Percentiles rank a stretch among this genome's conserved stretches.
phyloP scores from a whole-genome alignment of 2,113 vertebrate genomes.

The Camelus dromedarius region DNA sequence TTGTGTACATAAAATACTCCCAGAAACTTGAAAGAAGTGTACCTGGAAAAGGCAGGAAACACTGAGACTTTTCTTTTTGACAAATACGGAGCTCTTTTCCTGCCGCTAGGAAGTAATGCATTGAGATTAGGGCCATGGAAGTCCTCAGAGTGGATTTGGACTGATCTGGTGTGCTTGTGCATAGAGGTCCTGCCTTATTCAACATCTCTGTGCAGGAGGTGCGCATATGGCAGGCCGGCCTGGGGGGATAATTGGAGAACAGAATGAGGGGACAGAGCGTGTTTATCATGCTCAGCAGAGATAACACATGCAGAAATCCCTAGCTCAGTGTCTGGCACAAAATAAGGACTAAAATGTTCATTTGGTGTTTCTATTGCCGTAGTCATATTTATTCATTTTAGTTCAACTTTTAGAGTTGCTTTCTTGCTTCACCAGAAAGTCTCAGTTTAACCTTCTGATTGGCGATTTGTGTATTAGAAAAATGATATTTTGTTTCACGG shows the following conservation, averaged over 20 bases:
- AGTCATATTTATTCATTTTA: slow-evolving; percentile 69
- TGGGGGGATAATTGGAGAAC: slow-evolving; percentile 65
- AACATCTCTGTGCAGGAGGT: slow-evolving; percentile 42
- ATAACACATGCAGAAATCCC: slow-evolving; percentile 64
- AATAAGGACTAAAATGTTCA: slow-evolving; percentile 69
- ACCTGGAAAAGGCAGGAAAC: slow-evolving; percentile 37
- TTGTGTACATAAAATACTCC: slow-evolving; percentile 21
- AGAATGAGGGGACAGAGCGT: slow-evolving; percentile 59
- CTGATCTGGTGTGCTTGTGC: neutral
- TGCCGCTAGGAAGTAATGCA: neutral
- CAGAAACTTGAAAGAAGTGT: neutral
- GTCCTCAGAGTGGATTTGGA: neutral
- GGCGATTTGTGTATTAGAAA: neutral
- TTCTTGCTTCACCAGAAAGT: slow-evolving; percentile 46
- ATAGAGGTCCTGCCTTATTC: slow-evolving; percentile 53
- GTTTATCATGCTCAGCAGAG: slow-evolving; percentile 63
- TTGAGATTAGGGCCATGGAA: neutral
- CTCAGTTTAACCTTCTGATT: slow-evolving; percentile 44
- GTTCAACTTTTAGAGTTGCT: slow-evolving; percentile 38
- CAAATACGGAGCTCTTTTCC: neutral
- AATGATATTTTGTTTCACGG: neutral
- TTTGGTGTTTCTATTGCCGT: slow-evolving; percentile 69
- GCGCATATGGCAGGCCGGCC: slow-evolving; percentile 58
- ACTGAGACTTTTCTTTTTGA: neutral
- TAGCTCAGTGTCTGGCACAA: slow-evolving; percentile 67